Evolutionary conservation across 2,888 invertebrate species (phyloP).

Genomic region (Orchesellides sinensis): DNA sequence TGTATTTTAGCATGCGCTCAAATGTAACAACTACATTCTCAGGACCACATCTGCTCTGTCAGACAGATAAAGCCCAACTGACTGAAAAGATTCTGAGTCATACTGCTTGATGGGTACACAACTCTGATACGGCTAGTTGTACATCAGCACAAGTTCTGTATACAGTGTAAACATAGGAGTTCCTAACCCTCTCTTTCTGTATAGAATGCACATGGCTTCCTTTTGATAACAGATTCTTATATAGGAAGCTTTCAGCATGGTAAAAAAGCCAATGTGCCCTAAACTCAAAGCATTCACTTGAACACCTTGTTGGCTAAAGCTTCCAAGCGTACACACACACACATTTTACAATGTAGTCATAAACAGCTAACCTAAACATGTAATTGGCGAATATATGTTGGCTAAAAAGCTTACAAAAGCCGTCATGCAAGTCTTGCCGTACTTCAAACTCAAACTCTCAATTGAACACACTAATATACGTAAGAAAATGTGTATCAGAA

Average conservation of each 20-base stretch:
- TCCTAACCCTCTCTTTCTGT: not conserved
- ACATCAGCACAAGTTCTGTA: not conserved
- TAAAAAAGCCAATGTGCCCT: no score
- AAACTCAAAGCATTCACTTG: slow-evolving; percentile 5
- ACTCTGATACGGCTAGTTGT: not conserved
- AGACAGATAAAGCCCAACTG: slow-evolving; percentile 52
- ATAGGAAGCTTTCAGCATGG: not conserved
- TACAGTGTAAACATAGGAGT: not conserved
- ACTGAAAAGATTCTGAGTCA: slow-evolving; percentile 51
- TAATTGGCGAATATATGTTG: no score
- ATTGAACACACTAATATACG: no score
- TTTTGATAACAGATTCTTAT: not conserved
- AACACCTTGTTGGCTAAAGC: not conserved
- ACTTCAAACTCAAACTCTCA: no score
- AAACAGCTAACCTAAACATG: slow-evolving; percentile 22
- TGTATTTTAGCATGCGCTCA: not conserved
- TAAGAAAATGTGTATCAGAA: no score
- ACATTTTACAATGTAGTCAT: not conserved
- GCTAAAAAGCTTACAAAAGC: no score
- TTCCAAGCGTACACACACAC: not conserved
- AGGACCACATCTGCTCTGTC: slow-evolving; percentile 45
- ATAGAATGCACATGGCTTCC: not conserved
- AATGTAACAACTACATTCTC: no score
- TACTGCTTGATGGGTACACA: slow-evolving; percentile 35
- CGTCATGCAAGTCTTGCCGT: no score